Evolutionary conservation across 2,797 vertebrate species (phyloP).

Genomic region (Rhincodon typus): DNA sequence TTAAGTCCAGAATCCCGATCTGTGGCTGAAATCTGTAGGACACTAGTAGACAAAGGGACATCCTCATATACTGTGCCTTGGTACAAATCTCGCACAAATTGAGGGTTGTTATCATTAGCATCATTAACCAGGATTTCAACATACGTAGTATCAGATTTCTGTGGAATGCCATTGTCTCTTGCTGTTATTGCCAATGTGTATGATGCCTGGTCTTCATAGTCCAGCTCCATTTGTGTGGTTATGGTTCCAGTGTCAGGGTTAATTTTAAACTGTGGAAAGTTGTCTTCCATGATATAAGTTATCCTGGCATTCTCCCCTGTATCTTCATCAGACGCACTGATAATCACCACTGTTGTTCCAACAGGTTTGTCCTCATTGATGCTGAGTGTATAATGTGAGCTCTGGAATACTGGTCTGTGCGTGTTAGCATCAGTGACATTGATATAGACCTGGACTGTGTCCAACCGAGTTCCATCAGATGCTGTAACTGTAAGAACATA

Average conservation of each 20-base stretch:
- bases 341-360: conserved; percentile 77
- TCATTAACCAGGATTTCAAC: conserved; percentile 88
- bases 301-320: conserved; percentile 92
- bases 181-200: conserved; percentile 89
- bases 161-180: conserved; percentile 88
- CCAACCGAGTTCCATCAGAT: conserved; percentile 84
- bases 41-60: conserved; percentile 75
- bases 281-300: conserved; percentile 87
- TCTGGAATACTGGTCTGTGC: conserved; percentile 90
- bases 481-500: conserved; percentile 86
- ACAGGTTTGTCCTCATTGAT: conserved; percentile 79
- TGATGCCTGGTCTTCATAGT: conserved; percentile 88
- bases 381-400: conserved; percentile 78
- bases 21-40: conserved; percentile 85
- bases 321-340: conserved; percentile 88
- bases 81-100: conserved; percentile 78
- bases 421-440: conserved; percentile 96
- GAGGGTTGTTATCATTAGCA: conserved; percentile 83
- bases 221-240: conserved; percentile 82
- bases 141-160: conserved; percentile 89
- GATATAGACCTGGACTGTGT: conserved; percentile 86
- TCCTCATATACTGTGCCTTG: conserved; percentile 83
- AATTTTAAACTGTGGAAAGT: conserved; percentile 86
- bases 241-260: conserved; percentile 81
- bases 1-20: conserved; percentile 85